These are phyloP conservation scores for Catocala sponsa DNA, from an alignment of 2,888 invertebrate species.

Conservation along the genomic window DNA sequence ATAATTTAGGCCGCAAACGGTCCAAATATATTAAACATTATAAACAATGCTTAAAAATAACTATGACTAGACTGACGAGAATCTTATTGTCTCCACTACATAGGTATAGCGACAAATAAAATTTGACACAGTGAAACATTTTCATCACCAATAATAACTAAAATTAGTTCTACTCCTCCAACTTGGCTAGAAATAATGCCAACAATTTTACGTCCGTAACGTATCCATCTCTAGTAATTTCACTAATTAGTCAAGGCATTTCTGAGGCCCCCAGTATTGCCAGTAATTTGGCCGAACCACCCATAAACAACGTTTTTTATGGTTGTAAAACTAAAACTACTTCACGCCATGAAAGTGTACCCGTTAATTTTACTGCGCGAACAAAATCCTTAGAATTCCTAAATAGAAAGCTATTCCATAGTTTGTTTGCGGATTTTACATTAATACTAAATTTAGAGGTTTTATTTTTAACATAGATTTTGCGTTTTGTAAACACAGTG, in stretches of 20 bases:
- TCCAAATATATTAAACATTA: too few species aligned
- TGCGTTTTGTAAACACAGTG: conserved; percentile 8
- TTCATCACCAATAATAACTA: neutral
- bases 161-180: neutral
- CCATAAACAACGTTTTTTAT: conserved; percentile 36
- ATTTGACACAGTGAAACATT: too few species aligned
- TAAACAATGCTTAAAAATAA: too few species aligned
- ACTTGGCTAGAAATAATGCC: conserved; percentile 13
- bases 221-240: conserved; percentile 33
- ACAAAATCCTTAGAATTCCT: conserved; percentile 37
- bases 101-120: too few species aligned
- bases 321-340: conserved; percentile 27
- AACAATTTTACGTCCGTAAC: conserved; percentile 25
- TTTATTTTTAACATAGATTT: neutral
- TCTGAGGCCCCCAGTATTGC: conserved; percentile 18
- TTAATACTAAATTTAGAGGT: conserved; percentile 8
- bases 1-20: too few species aligned
- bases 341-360: conserved; percentile 34
- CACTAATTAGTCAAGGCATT: conserved; percentile 42
- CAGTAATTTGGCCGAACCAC: conserved; percentile 32
- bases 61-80: too few species aligned
- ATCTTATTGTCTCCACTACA: too few species aligned
- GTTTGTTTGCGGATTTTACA: conserved; percentile 17
- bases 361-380: conserved; percentile 33
- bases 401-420: conserved; percentile 22